Conservation (phyloP, 2,113 vertebrate species). For the Tragulus kanchil region DNA sequence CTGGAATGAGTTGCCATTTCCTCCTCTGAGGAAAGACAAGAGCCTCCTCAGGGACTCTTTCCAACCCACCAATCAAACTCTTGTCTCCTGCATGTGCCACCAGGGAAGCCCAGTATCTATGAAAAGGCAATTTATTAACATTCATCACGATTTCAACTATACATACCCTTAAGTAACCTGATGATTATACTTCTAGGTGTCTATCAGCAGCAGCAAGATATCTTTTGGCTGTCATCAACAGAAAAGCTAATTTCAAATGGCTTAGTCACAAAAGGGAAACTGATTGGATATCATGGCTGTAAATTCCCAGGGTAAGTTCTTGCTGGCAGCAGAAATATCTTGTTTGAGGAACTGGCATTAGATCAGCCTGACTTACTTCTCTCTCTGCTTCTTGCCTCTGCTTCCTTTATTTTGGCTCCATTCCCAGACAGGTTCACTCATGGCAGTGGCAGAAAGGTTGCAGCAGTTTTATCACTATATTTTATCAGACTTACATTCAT, state of each 20-base stretch:
- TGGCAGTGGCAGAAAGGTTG: neutral
- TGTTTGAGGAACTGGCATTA: neutral
- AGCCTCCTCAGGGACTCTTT: too few relatives aligned
- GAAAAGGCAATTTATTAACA: neutral
- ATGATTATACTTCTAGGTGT: neutral
- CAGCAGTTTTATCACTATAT: neutral
- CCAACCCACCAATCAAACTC: too few relatives aligned
- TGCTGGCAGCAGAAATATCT: slow-evolving; percentile 12
- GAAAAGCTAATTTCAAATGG: neutral
- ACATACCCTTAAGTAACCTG: neutral
- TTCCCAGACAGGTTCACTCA: slow-evolving; percentile 12
- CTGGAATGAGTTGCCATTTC: too few relatives aligned
- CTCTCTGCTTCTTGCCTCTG: neutral
- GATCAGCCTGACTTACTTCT: neutral
- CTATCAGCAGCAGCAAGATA: neutral
- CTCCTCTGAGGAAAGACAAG: too few relatives aligned
- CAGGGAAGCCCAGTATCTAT: neutral
- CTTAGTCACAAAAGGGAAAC: neutral
- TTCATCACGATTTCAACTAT: slow-evolving; percentile 27
- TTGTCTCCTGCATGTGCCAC: too few relatives aligned
- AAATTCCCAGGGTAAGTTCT: neutral
- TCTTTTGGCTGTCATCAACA: neutral
- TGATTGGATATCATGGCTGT: neutral
- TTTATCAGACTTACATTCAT: neutral
- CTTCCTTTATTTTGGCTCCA: slow-evolving; percentile 12